These are phyloP conservation scores for Anomalospiza imberbis DNA, from an alignment of 2,797 vertebrate species.

Conservation along the genomic window DNA sequence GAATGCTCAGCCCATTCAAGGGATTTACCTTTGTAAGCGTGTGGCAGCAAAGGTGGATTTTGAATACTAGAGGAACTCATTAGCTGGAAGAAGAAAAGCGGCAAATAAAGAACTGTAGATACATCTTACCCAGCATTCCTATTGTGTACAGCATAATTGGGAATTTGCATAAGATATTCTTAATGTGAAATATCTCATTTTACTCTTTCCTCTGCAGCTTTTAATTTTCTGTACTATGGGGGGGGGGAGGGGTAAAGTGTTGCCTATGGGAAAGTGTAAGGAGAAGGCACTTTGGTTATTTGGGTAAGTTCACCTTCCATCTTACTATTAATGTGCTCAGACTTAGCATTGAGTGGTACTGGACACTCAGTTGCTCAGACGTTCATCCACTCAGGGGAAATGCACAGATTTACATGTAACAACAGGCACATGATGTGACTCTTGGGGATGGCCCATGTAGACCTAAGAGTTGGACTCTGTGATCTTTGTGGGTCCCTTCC, in stretches of 20 bases:
- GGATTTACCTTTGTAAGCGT: constrained; percentile 24
- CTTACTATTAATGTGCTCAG: not conserved
- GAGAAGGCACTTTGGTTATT: not conserved
- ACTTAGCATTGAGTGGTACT: not conserved
- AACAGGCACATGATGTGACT: not conserved
- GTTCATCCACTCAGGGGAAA: not conserved
- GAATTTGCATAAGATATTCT: not conserved
- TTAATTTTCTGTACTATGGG: not conserved
- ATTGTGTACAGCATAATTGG: not conserved
- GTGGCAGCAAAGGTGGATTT: not conserved
- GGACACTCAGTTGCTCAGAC: not conserved
- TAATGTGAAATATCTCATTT: not conserved
- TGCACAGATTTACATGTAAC: not conserved
- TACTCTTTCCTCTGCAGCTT: not conserved
- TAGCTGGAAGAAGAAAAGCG: constrained; percentile 3
- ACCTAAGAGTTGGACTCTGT: not conserved
- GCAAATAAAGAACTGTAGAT: not conserved
- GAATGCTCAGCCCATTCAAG: not conserved
- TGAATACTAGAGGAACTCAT: not conserved
- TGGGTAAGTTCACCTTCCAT: not conserved
- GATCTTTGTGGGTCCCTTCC: not conserved
- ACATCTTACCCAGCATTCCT: not conserved
- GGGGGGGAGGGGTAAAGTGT: not conserved
- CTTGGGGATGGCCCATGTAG: not conserved
- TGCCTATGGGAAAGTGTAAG: not conserved